Evolutionary conservation across 2,797 vertebrate genomes (phyloP).

Genomic region (Margarornis squamiger): DNA sequence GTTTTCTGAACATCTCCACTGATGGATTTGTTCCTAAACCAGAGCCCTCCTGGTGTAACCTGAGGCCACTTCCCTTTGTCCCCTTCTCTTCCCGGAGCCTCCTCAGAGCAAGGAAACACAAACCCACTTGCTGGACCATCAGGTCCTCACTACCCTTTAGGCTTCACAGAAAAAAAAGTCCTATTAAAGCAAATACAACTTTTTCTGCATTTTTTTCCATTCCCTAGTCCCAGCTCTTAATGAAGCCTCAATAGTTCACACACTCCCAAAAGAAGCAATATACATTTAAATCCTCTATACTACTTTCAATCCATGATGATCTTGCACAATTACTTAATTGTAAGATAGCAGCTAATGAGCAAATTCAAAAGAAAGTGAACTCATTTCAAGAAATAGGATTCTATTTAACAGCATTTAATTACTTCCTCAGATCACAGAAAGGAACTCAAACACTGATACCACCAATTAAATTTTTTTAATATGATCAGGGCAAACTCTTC

Average conservation of each 20-base stretch:
- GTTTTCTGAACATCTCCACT: background rate
- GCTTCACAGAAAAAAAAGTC: background rate
- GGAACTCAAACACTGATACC: background rate
- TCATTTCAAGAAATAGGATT: slow-evolving; percentile 14
- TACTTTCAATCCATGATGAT: background rate
- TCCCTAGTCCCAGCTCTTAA: background rate
- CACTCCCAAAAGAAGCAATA: background rate
- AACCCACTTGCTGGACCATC: background rate
- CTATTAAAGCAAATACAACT: background rate
- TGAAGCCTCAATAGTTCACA: background rate
- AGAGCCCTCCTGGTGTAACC: background rate
- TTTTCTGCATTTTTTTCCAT: background rate
- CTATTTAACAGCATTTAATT: slow-evolving; percentile 35
- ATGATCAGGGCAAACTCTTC: background rate
- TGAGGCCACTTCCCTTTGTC: background rate
- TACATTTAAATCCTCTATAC: background rate
- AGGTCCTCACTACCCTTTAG: background rate
- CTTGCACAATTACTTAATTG: background rate
- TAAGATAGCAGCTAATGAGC: slow-evolving; percentile 30
- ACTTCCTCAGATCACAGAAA: slow-evolving; percentile 20
- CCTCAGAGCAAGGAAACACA: background rate
- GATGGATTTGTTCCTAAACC: background rate
- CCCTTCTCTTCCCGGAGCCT: background rate
- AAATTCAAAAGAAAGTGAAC: slow-evolving; percentile 26
- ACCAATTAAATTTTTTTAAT: background rate